Conservation (phyloP, 2,888 invertebrate genomes). For the Erynnis tages region DNA sequence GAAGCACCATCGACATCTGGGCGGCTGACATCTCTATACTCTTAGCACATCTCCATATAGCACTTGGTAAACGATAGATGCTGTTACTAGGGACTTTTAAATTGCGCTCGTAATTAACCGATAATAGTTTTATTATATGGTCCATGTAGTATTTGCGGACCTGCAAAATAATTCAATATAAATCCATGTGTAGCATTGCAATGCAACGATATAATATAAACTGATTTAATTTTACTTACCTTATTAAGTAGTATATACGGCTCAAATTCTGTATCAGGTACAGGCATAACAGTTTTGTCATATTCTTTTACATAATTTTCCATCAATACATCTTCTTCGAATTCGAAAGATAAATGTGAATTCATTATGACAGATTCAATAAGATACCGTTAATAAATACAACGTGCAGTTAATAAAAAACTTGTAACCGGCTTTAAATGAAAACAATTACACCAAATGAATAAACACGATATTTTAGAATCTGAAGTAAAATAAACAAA, state of each 20-base stretch:
- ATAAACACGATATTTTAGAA: too few relatives aligned
- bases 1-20: constrained; percentile 67
- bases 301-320: constrained; percentile 56
- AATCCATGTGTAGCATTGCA: too few relatives aligned
- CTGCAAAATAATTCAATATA: constrained; percentile 40
- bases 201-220: too few relatives aligned
- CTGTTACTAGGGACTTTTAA: constrained; percentile 65
- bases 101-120: constrained; percentile 66
- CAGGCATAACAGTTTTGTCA: constrained; percentile 57
- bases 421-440: too few relatives aligned
- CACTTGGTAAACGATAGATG: constrained; percentile 64
- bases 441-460: too few relatives aligned
- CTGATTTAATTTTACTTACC: too few relatives aligned
- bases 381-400: background rate
- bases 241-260: constrained; percentile 73
- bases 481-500: too few relatives aligned
- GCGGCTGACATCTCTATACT: constrained; percentile 68
- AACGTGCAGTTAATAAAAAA: background rate
- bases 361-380: background rate
- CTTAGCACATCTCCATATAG: constrained; percentile 74
- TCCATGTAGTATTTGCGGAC: constrained; percentile 76
- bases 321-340: constrained; percentile 46
- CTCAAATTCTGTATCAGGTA: constrained; percentile 63
- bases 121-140: constrained; percentile 62
- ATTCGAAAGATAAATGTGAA: constrained; percentile 25